Evolutionary conservation across 1,140 invertebrate species (phyloP), one percentile per base, ranked within the genome.

Genomic region (Drosophila pseudoananassae): DNA sequence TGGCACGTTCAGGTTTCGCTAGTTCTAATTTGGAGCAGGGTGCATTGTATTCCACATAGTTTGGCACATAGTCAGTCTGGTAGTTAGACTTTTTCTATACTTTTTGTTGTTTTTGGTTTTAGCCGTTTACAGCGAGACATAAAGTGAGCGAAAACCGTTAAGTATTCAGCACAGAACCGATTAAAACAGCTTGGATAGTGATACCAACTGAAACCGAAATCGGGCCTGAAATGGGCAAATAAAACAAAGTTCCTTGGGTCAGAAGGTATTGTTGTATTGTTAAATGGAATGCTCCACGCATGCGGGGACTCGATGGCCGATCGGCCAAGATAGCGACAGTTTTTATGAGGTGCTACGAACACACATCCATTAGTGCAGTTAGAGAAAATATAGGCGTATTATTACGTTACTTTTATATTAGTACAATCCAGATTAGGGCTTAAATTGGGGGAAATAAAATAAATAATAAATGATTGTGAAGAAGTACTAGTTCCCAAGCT

Each of bases 101-200:
- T 9, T 46, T 64, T 51, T 38, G 20, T 20, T 20, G 20, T 36
- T 49, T 40, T 50, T n/a, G 6, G 25, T 14, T 43, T 61, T 29
- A 3, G 20, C n/a, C 10, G 45, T 33, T 40, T 66, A 64, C 40
- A 47, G 54, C 31, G 14, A 25, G 10, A 57, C 53, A 64, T 38
- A 65, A 51, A 64, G 52, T 52, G 25, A 46, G 55, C 29, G 46
- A 69, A 58, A 78, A 66, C 53, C 59, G 70, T 63, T 78, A 75
- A 61, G 66, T 58, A 70, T 79, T 74, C 76, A 58, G 47, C 45
- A 17, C 45, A 57, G 45, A 78, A 78, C 78, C 79, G 74, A 78
- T 71, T 71, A 64, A 69, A 33, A 40, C 36, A n/a, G 15, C 14
- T 15, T 43, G 40, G 15, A 45, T 17, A 45, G 4, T 54, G 59